phyloP scores from a whole-genome alignment of 2,888 invertebrate genomes.

The Zygogramma bicolorata region DNA sequence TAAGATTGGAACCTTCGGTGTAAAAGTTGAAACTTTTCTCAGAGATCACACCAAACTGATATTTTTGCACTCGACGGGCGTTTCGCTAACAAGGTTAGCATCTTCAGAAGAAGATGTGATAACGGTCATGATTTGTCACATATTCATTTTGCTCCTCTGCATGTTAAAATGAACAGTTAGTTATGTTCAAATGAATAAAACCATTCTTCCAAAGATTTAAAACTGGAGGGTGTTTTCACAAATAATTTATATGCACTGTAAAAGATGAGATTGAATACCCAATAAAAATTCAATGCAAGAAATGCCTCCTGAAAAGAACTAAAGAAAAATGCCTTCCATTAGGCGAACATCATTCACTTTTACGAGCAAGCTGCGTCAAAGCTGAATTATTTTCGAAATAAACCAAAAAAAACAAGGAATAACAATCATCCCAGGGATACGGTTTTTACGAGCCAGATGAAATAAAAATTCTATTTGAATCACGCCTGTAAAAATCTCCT shows the following conservation, averaged over 20 bases:
- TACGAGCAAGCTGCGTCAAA: slow-evolving; percentile 43
- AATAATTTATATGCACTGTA: slow-evolving; percentile 49
- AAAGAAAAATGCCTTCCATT: slow-evolving; percentile 32
- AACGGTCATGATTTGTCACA: too few relatives aligned
- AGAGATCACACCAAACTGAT: too few relatives aligned
- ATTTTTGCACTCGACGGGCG: too few relatives aligned
- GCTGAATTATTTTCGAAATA: slow-evolving; percentile 45
- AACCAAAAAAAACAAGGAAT: slow-evolving; percentile 41
- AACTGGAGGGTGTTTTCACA: neutral
- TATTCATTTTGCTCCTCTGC: too few relatives aligned
- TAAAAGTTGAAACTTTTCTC: too few relatives aligned
- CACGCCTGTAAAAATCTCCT: slow-evolving; percentile 50
- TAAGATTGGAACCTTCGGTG: too few relatives aligned
- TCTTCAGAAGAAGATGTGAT: too few relatives aligned
- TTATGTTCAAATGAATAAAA: too few relatives aligned
- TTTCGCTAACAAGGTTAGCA: too few relatives aligned
- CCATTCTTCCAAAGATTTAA: too few relatives aligned
- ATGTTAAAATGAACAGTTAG: too few relatives aligned
- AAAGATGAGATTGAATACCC: slow-evolving; percentile 51
- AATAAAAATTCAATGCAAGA: slow-evolving; percentile 51
- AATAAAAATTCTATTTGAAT: slow-evolving; percentile 51
- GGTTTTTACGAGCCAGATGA: slow-evolving; percentile 45
- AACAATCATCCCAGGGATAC: neutral
- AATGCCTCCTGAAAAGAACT: slow-evolving; percentile 45
- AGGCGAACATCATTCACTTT: slow-evolving; percentile 49